Evolutionary conservation across 2,888 invertebrate species (phyloP), one percentile per base, ranked within the genome.

Genomic region (Dasypogon diadema): DNA sequence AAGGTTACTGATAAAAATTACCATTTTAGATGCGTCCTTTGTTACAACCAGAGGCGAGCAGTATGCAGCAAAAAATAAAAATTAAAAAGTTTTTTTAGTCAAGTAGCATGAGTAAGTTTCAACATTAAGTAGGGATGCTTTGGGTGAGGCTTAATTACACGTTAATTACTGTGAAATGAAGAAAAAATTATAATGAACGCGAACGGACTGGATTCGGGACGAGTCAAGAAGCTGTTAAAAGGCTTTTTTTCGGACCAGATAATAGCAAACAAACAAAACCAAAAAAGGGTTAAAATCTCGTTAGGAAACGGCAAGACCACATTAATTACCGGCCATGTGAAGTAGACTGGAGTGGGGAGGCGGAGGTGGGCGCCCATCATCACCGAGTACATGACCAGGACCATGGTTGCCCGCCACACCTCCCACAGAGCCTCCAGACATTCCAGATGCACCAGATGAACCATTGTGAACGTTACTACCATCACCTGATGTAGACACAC

Each of bases 301-400:
- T 26, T 56, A 58, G 46, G 46, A 37, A 18, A 58, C 42, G 46
- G n/a, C 22, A 73, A 74, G 65, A 65, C 65, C 65, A 68, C 68
- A 54, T 75, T 65, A 85, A 86, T 84, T 87, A 92, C 92, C 92
- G 88, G 94, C 93, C 91, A 93, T 93, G 87, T 94, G 93, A 88
- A 95, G 91, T 84, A 95, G 89, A 84, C 90, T 91, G 80, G 91
- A 91, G 83, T 88, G 89, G 72, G 89, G 89, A 82, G 92, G 92
- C 81, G 91, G 91, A 84, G 92, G 92, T 81, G 92, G 92, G 78
- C 92, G 90, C 85, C 91, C 87, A 83, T 90, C 89, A 84, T 89
- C 85, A 55, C 82, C 83, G 78, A 84, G 81, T 78, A 83, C 82
- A 60, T 75, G 75, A 63, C 76, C 76, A 51, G 76, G 37, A 73